These are phyloP conservation scores for Muscidifurax raptorellus DNA, from an alignment of 1,140 invertebrate genomes.

Conservation along the genomic window DNA sequence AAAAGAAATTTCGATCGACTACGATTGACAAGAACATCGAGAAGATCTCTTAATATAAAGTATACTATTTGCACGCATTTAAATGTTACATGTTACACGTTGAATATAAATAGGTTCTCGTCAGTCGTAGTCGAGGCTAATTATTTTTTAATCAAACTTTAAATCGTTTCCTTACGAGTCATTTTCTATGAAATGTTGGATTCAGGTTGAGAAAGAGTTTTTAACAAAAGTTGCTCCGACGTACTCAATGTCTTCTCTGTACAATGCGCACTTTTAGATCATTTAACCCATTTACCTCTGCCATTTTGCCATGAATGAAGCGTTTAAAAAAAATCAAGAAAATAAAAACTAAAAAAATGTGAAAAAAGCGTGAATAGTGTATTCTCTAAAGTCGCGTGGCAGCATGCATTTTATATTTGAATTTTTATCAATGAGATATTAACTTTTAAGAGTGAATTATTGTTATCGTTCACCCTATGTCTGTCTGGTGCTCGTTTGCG, in stretches of 20 bases:
- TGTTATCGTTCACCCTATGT: background rate
- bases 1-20: background rate
- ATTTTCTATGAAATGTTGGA: background rate
- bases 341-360: background rate
- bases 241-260: conserved; percentile 12
- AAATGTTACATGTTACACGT: conserved; percentile 9
- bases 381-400: conserved; percentile 5
- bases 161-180: background rate
- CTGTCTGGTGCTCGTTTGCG: conserved; percentile 23
- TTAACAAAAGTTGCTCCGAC: background rate
- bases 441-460: conserved; percentile 7
- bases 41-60: conserved; percentile 3
- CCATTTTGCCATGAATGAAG: background rate
- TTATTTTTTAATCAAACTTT: conserved; percentile 27
- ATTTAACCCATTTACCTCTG: background rate
- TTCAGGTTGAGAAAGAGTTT: background rate
- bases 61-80: conserved; percentile 29
- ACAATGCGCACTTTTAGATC: conserved; percentile 11
- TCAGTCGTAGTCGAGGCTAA: background rate
- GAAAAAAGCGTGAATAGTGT: background rate
- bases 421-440: conserved; percentile 30
- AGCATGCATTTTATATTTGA: conserved; percentile 21
- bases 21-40: background rate
- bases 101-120: background rate
- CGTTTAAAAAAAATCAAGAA: background rate